Conservation (phyloP, 2,113 vertebrate genomes). For the Oreochromis niloticus region DNA sequence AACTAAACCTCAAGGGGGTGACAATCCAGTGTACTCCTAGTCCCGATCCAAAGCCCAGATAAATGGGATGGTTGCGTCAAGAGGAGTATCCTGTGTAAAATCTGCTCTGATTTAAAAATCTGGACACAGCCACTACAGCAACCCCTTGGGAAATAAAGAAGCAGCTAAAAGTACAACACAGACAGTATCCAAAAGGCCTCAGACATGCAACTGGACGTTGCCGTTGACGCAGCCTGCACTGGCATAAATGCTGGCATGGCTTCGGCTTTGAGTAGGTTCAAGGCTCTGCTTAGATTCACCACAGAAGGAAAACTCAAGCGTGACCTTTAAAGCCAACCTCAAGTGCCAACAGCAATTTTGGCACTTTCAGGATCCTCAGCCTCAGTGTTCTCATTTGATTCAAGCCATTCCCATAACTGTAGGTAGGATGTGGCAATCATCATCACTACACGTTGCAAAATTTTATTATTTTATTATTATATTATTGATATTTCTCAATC, state of each 20-base stretch:
- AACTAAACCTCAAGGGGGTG: neutral
- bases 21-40: neutral
- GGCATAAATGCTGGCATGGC: neutral
- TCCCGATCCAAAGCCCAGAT: neutral
- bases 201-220: neutral
- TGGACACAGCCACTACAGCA: neutral
- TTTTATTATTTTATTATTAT: neutral
- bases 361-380: neutral
- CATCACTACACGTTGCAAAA: neutral
- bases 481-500: neutral
- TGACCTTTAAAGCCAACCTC: neutral
- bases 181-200: no score
- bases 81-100: neutral
- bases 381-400: neutral
- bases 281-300: neutral
- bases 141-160: neutral
- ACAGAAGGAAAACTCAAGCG: neutral
- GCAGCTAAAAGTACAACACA: neutral
- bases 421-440: accelerated
- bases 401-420: neutral
- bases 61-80: neutral
- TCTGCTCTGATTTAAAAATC: neutral
- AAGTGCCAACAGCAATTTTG: neutral
- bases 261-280: neutral
- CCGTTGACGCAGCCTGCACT: neutral